Percentiles rank a stretch among this genome's conserved stretches.
phyloP scores from a whole-genome alignment of 1,140 invertebrate genomes.

The Pemphigus obesinymphae region DNA sequence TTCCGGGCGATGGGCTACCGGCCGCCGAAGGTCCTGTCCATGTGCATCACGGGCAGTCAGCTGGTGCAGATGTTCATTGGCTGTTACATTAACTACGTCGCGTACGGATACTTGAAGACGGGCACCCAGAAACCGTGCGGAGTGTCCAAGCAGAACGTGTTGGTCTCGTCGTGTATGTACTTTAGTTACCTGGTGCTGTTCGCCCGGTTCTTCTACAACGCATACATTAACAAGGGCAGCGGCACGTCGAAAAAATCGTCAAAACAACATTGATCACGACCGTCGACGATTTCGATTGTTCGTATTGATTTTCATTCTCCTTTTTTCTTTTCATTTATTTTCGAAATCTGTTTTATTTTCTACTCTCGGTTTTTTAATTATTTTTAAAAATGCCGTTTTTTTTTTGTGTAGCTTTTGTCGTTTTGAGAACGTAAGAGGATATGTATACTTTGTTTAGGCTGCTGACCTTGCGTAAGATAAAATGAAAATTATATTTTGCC shows the following conservation, averaged over 20 bases:
- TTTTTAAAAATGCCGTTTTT: too few species aligned
- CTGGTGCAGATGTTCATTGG: constrained; percentile 93
- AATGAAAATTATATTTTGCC: too few species aligned
- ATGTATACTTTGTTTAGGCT: too few species aligned
- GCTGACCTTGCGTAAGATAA: too few species aligned
- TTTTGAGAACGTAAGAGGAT: too few species aligned
- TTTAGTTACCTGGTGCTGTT: constrained; percentile 89
- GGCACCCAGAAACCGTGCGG: constrained; percentile 63
- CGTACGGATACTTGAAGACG: constrained; percentile 64
- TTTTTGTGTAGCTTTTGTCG: too few species aligned
- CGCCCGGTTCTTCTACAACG: constrained; percentile 83
- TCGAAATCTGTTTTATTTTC: too few species aligned
- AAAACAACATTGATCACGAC: constrained; percentile 19
- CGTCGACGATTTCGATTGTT: too few species aligned
- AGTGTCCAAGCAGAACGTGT: constrained; percentile 81
- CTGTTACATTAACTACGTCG: constrained; percentile 83
- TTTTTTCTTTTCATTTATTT: too few species aligned
- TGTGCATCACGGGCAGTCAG: constrained; percentile 89
- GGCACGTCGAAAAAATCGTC: constrained; percentile 33
- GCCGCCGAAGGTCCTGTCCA: constrained; percentile 79
- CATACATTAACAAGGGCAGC: constrained; percentile 61
- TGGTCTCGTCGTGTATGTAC: constrained; percentile 89
- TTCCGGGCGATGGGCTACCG: constrained; percentile 80
- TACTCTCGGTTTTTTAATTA: too few species aligned
- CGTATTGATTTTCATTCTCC: too few species aligned